Conservation (phyloP, 2,113 vertebrate genomes). For the Mobula birostris region DNA sequence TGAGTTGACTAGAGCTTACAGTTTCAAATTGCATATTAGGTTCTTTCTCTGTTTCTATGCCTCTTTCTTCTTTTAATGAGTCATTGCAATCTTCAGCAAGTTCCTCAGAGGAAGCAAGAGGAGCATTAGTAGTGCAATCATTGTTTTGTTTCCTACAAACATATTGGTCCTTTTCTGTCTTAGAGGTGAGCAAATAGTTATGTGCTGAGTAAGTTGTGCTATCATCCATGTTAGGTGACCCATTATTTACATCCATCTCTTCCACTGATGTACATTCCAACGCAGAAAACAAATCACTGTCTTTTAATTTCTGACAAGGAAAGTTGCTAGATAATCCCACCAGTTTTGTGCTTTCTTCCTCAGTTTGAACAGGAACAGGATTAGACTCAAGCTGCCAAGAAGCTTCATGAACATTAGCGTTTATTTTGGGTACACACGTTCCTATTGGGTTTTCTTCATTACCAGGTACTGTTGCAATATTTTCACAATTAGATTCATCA, state of each 20-base stretch:
- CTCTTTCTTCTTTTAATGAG: background rate
- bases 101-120: slow-evolving; percentile 16
- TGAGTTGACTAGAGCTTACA: background rate
- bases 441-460: background rate
- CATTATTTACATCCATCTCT: background rate
- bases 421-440: background rate
- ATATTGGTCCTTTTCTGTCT: background rate
- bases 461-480: background rate
- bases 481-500: background rate
- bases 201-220: background rate
- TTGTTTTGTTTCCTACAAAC: background rate
- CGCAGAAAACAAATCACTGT: background rate
- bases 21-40: background rate
- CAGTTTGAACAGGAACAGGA: too few species aligned
- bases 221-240: background rate
- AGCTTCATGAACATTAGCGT: background rate
- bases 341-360: background rate
- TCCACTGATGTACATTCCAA: background rate
- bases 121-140: background rate
- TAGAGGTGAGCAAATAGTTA: background rate
- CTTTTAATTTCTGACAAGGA: background rate
- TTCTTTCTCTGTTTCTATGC: background rate
- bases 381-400: background rate
- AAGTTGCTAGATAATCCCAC: background rate
- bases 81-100: background rate